Conservation (phyloP, 2,797 vertebrate genomes). For the Tinamus major region DNA sequence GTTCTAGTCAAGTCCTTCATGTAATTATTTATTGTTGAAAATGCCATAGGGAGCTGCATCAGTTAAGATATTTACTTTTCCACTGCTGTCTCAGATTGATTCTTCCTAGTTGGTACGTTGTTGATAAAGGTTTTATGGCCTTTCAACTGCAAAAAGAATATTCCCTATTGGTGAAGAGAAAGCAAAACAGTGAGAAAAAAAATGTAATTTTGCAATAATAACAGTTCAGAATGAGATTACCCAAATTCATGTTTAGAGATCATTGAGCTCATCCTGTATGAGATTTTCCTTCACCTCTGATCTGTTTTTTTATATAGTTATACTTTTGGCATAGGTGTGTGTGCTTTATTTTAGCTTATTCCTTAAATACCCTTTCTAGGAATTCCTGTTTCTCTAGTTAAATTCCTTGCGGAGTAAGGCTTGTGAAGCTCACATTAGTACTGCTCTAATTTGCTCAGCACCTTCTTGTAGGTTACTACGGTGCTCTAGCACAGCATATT, state of each 20-base stretch:
- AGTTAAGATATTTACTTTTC: not conserved
- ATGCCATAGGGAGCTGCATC: not conserved
- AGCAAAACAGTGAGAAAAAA: no score
- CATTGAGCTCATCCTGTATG: not conserved
- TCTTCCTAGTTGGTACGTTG: not conserved
- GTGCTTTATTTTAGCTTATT: not conserved
- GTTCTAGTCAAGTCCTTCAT: not conserved
- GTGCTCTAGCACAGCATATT: not conserved
- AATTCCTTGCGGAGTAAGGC: not conserved
- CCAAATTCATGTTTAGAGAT: not conserved
- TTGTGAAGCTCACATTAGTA: not conserved
- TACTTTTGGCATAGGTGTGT: not conserved
- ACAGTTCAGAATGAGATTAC: not conserved
- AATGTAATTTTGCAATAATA: not conserved
- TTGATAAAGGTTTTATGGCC: not conserved
- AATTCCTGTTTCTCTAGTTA: not conserved
- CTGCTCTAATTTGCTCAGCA: not conserved
- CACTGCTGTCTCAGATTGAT: not conserved
- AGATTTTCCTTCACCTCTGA: not conserved
- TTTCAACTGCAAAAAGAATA: not conserved
- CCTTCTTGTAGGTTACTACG: not conserved
- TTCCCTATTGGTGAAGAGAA: accelerated
- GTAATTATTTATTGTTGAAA: not conserved
- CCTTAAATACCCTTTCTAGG: not conserved
- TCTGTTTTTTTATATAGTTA: not conserved